phyloP scores from a whole-genome alignment of 2,888 invertebrate genomes.

The Epiblema foenella region DNA sequence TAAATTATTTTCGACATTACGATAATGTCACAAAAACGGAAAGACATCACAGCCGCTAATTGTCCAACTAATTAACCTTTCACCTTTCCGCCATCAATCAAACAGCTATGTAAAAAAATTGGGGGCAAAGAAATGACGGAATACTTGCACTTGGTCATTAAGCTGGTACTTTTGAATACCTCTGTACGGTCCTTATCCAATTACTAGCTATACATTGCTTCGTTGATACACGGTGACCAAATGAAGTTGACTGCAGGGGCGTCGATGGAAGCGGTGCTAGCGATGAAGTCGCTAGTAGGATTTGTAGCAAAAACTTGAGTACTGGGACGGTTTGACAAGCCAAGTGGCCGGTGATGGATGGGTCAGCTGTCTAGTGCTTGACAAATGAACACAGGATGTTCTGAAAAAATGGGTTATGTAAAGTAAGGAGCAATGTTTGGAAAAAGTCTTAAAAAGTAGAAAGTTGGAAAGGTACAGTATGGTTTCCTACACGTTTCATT shows the following conservation, averaged over 20 bases:
- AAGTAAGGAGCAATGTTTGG: slow-evolving; percentile 39
- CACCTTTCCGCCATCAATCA: slow-evolving; percentile 70
- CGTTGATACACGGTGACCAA: background rate
- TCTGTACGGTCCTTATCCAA: background rate
- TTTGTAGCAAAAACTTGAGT: slow-evolving; percentile 42
- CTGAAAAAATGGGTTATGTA: slow-evolving; percentile 50
- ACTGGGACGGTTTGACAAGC: slow-evolving; percentile 54
- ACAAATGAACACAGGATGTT: slow-evolving; percentile 52
- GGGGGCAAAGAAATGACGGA: slow-evolving; percentile 54
- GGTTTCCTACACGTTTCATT: no score
- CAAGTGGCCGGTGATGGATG: slow-evolving; percentile 60
- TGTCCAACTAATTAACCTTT: slow-evolving; percentile 67
- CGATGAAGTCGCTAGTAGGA: slow-evolving; percentile 23
- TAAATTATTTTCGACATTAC: slow-evolving; percentile 13
- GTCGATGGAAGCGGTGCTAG: slow-evolving; percentile 9
- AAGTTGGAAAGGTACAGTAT: background rate
- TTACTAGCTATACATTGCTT: background rate
- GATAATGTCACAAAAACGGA: slow-evolving; percentile 48
- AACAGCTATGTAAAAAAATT: slow-evolving; percentile 60
- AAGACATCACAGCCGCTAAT: slow-evolving; percentile 59
- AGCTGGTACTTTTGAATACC: slow-evolving; percentile 46
- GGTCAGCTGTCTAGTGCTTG: slow-evolving; percentile 50
- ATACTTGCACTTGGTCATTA: slow-evolving; percentile 52
- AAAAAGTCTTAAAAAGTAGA: slow-evolving; percentile 12
- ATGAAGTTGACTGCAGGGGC: background rate